Conservation (phyloP, 37 sponge, comb jelly and placozoan genomes). For the Aplysina aerophoba region DNA sequence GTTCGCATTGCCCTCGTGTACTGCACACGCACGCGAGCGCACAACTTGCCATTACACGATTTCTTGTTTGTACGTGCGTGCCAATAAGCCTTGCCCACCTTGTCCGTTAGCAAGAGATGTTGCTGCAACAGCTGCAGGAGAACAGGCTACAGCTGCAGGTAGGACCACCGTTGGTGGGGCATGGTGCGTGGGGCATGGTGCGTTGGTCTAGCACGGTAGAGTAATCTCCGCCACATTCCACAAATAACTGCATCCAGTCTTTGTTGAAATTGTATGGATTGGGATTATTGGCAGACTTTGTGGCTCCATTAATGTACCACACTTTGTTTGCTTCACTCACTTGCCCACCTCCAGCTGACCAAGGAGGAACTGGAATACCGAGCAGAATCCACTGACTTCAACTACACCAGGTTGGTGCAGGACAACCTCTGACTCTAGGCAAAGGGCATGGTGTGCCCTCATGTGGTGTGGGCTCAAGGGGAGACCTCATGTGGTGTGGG, state of each 20-base stretch:
- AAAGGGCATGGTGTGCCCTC: too few relatives aligned
- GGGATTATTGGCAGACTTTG: too few relatives aligned
- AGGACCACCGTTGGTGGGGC: constrained; percentile 40
- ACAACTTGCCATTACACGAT: neutral
- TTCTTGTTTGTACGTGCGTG: neutral
- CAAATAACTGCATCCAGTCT: too few relatives aligned
- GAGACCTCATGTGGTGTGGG: too few relatives aligned
- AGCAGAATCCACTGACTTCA: constrained; percentile 12
- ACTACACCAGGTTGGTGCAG: neutral
- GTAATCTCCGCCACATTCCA: too few relatives aligned
- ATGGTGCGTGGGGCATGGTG: too few relatives aligned
- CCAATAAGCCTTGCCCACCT: neutral
- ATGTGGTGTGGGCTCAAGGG: too few relatives aligned
- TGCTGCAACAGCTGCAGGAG: constrained; percentile 76
- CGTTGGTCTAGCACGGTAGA: too few relatives aligned
- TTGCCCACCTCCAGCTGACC: constrained; percentile 32
- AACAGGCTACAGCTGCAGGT: constrained; percentile 75
- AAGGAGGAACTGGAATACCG: constrained; percentile 15
- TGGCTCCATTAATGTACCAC: constrained; percentile 54
- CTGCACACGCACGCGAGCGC: neutral
- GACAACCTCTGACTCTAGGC: too few relatives aligned
- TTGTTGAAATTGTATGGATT: too few relatives aligned
- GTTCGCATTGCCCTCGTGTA: too few relatives aligned
- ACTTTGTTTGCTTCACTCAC: too few relatives aligned
- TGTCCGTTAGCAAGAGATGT: constrained; percentile 63